Base-by-base conservation (phyloP, 2,888 invertebrate genomes). In the Dioctria rufipes region DNA sequence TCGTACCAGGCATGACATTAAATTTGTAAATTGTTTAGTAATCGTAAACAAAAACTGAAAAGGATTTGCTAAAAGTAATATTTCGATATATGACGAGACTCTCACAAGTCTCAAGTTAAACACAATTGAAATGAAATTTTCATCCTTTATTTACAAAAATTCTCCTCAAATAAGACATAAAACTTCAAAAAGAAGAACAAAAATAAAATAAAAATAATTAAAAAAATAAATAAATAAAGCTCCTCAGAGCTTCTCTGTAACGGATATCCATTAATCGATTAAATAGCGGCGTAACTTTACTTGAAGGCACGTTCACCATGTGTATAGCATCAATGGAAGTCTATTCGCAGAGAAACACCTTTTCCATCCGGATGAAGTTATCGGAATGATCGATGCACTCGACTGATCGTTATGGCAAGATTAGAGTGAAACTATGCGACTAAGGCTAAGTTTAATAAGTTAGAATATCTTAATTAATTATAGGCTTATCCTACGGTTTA, bases 301-400 rank as follows among this genome's bases (percentile, higher is more conserved):
- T 46, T 73, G 37, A 13, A 25, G 25, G 4, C 66, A 13, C 25
- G 25, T 25, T 25, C 25, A 25, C 25, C 25, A 25, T 25, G 43
- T n/a, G 46, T 43, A 43, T 5, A 25, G 13, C 46, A 58, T 58
- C 82, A 87, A 87, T 87, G 87, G 84, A 86, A 85, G 86, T 85
- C 87, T 87, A 87, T 87, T 87, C 81, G 85, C 87, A 83, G 85
- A 87, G 85, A 87, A 87, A 86, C 84, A 61, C 42, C 40, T 9
- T 82, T 63, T 25, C 13, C 40, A 49, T 40, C 37, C 46, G n/a
- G 75, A 25, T 71, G 71, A 71, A 61, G 66, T 63, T 63, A 40
- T 61, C 61, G 39, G 65, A 61, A 71, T 69, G 65, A 77, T 75
- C 25, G 43, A 42, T 66, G 63, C 61, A 71, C 54, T 51, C 67